Evolutionary conservation across 1,140 invertebrate genomes (phyloP).

Genomic region (Caligus rogercresseyi): DNA sequence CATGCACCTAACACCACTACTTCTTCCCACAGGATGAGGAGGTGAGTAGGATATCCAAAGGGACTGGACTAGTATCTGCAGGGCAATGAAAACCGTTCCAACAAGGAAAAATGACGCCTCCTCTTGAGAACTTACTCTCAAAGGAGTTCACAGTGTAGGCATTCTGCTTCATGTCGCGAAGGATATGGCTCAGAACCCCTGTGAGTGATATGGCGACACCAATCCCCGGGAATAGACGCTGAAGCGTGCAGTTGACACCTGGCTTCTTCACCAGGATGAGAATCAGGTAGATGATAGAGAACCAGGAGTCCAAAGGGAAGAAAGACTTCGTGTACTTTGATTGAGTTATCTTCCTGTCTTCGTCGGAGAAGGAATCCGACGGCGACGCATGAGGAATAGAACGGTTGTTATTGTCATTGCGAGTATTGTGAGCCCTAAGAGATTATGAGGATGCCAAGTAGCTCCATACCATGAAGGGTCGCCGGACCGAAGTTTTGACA

Average conservation of each 20-base stretch:
- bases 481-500: no score
- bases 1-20: no score
- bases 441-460: background rate
- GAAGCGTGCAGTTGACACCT: background rate
- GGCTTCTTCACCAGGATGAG: background rate
- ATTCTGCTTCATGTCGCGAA: background rate
- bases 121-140: background rate
- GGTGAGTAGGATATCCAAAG: background rate
- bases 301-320: background rate
- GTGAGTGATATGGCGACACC: background rate
- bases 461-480: no score
- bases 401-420: background rate
- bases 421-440: background rate
- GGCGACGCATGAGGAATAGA: background rate
- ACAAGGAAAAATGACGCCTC: background rate
- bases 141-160: background rate
- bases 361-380: background rate
- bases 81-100: background rate
- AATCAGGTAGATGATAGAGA: background rate
- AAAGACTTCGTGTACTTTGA: background rate
- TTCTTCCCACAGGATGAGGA: background rate
- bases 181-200: background rate
- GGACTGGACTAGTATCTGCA: background rate
- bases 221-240: background rate
- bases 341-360: background rate